phyloP scores from a whole-genome alignment of 2,888 invertebrate species.

The Eulithis prunata region DNA sequence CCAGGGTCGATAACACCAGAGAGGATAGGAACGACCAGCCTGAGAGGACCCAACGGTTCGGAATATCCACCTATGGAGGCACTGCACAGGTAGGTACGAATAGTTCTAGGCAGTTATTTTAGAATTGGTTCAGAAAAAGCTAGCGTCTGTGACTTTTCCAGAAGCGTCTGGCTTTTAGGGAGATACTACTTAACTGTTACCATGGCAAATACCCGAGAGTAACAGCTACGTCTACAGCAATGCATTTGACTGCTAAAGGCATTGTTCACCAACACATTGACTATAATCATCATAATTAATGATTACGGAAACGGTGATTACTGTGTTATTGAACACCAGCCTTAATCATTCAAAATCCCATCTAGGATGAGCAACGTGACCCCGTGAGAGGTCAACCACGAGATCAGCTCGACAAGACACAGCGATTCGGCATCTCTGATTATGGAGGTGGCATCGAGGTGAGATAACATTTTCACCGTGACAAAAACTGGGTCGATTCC shows the following conservation, averaged over 20 bases:
- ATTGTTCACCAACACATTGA: not conserved
- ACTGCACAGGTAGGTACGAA: conserved; percentile 62
- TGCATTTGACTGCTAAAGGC: not conserved
- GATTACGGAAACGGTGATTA: not conserved
- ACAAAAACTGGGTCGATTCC: not conserved
- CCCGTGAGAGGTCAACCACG: conserved; percentile 14
- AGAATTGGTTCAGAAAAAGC: too few relatives aligned
- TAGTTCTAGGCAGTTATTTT: too few relatives aligned
- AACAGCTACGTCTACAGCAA: too few relatives aligned
- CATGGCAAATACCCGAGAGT: too few relatives aligned
- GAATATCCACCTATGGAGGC: conserved; percentile 80
- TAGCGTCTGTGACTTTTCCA: too few relatives aligned
- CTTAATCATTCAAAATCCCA: conserved; percentile 23
- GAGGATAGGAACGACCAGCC: conserved; percentile 65
- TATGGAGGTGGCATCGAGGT: conserved; percentile 29
- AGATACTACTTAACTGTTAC: too few relatives aligned
- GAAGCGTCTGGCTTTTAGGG: too few relatives aligned
- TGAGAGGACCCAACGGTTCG: conserved; percentile 82
- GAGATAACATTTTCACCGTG: conserved; percentile 2
- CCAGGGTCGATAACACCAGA: conserved; percentile 66
- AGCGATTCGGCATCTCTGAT: conserved; percentile 28
- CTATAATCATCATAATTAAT: not conserved
- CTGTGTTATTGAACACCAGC: conserved; percentile 1
- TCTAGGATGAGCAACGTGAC: conserved; percentile 26
- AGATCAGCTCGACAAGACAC: conserved; percentile 25